Percentiles rank a stretch among this genome's conserved stretches.
phyloP scores from a whole-genome alignment of 2,113 vertebrate species.

The Gasterosteus aculeatus region DNA sequence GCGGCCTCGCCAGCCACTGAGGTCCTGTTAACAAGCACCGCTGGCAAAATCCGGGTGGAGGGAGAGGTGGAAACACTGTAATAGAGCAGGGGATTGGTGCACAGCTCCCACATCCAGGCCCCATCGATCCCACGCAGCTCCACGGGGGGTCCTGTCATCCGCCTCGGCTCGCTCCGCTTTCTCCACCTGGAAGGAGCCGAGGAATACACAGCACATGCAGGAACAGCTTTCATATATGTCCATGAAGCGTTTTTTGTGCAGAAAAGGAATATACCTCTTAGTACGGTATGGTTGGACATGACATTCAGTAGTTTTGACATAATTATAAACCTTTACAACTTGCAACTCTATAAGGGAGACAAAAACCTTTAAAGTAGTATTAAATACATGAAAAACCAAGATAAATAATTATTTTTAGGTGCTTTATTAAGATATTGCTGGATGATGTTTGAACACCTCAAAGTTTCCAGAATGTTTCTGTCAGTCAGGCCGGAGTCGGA shows the following conservation, averaged over 20 bases:
- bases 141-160: conserved; percentile 45
- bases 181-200: not conserved
- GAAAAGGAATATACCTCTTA: not conserved
- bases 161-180: conserved; percentile 9
- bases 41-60: conserved; percentile 40
- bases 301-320: not conserved
- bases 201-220: not conserved
- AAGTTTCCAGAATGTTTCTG: not conserved
- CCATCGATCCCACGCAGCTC: conserved; percentile 40
- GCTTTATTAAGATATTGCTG: not conserved
- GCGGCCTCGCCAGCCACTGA: conserved; percentile 55
- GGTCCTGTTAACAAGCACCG: conserved; percentile 64
- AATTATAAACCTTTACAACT: not conserved
- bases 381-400: not conserved
- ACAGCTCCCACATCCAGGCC: conserved; percentile 34
- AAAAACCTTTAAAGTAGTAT: too few species aligned
- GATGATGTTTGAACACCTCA: not conserved
- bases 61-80: conserved; percentile 19
- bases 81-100: conserved; percentile 32
- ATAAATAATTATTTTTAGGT: not conserved
- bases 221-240: conserved; percentile 30
- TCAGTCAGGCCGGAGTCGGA: too few species aligned
- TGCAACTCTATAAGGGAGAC: not conserved
- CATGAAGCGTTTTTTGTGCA: not conserved
- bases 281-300: not conserved